Evolutionary conservation across 2,888 invertebrate species (phyloP).

Genomic region (Drosophila fungiperda): DNA sequence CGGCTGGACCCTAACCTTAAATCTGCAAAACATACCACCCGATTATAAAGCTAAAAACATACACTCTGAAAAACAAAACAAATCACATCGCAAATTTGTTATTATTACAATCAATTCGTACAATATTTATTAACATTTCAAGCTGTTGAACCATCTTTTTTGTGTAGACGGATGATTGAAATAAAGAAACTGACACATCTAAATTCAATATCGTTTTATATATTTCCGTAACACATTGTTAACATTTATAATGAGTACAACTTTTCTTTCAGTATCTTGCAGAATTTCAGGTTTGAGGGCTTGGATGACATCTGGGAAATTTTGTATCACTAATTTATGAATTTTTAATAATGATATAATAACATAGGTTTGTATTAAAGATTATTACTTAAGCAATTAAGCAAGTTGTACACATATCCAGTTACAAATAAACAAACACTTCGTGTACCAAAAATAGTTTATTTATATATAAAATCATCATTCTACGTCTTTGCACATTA

Average conservation of each 20-base stretch:
- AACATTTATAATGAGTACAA: background rate
- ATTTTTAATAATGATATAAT: background rate
- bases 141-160: conserved; percentile 67
- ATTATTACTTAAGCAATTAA: background rate
- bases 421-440: background rate
- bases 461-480: background rate
- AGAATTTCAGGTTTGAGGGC: background rate
- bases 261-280: background rate
- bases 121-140: conserved; percentile 74
- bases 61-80: background rate
- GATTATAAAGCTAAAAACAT: background rate
- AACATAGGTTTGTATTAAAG: background rate
- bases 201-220: conserved; percentile 18
- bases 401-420: background rate
- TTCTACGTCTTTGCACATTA: background rate
- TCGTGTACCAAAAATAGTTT: background rate
- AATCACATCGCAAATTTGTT: conserved; percentile 42
- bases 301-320: background rate
- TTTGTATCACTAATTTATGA: background rate
- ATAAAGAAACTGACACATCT: conserved; percentile 76
- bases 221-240: background rate
- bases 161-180: conserved; percentile 72
- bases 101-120: conserved; percentile 54
- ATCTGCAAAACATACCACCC: conserved; percentile 33
- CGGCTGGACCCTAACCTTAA: conserved; percentile 63